A percentile compares a stretch with the other conserved stretches of the same genome.
Conservation (phyloP, 1,140 invertebrate genomes). For the Contarinia nasturtii region DNA sequence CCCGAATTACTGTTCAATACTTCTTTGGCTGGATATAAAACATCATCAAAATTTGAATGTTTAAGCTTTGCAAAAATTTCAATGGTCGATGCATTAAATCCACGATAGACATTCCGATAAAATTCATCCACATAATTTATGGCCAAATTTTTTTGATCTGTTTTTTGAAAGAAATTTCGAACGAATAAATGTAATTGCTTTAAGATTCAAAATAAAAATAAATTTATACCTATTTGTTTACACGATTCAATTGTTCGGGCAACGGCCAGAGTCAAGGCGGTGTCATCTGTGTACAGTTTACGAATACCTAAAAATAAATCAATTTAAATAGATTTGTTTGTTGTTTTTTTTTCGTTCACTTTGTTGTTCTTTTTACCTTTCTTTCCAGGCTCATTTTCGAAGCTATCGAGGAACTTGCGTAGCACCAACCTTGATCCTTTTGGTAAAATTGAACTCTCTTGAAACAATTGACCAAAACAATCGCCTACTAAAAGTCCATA, state of each 20-base stretch:
- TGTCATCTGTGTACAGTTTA: constrained; percentile 55
- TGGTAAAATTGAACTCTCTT: constrained; percentile 29
- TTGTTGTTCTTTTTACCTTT: constrained; percentile 25
- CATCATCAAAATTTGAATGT: constrained; percentile 34
- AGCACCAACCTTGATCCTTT: constrained; percentile 29
- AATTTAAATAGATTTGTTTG: no score
- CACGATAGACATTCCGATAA: constrained; percentile 38
- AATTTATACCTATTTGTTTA: constrained; percentile 23
- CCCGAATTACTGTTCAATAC: constrained; percentile 58
- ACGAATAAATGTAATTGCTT: no score
- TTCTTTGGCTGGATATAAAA: constrained; percentile 39
- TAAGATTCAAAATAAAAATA: no score
- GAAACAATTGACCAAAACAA: constrained; percentile 50
- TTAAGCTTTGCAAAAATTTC: constrained; percentile 42
- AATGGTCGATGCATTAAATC: constrained; percentile 42
- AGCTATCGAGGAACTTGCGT: constrained; percentile 36
- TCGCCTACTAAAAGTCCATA: constrained; percentile 50
- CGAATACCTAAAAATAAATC: constrained; percentile 28
- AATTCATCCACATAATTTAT: constrained; percentile 46
- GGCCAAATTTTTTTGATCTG: constrained; percentile 33
- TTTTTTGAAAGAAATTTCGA: no score
- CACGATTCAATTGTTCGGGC: constrained; percentile 42
- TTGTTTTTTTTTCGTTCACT: background rate
- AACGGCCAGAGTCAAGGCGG: constrained; percentile 49
- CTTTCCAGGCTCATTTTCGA: constrained; percentile 29